Evolutionary conservation across 2,888 invertebrate genomes (phyloP), one percentile per base, ranked within the genome.

Genomic region (Andrena flavipes): DNA sequence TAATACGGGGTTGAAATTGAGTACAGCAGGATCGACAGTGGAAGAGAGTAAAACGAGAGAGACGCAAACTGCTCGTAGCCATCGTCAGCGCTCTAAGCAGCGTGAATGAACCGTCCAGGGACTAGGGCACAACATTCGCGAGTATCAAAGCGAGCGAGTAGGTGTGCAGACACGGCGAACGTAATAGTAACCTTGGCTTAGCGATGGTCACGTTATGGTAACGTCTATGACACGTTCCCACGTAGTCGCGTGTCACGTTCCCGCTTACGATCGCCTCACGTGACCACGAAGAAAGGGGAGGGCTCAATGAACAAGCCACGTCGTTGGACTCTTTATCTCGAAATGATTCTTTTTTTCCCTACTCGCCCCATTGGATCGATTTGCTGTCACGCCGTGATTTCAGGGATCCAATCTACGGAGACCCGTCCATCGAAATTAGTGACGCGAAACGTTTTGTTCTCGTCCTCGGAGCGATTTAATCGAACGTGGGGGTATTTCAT

Each of bases 151-250:
- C 91, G 91, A 88, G 87, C 88, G 91, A 90, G 91, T 91, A 90
- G 91, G 90, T 90, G 91, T 91, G 89, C 88, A 89, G 88, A 90
- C 89, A 87, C 88, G 88, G 87, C 89, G 89, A 91, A 90, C 91
- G 92, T 93, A 93, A 93, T 93, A 93, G 93, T 93, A 93, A 92
- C 93, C 93, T 93, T 93, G 93, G 91, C 90, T 88, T 82, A 82
- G 88, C 88, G 84, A 88, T 88, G 88, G 87, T 88, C 88, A 84
- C 86, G 87, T 88, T 88, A 88, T 88, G 87, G 84, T 81, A 90
- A 91, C 92, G 93, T 91, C 92, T 92, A 92, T 92, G 91, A 91
- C 92, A 92, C 92, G 91, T 91, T 88, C 87, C 88, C 87, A 79
- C 82, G 76, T 85, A 86, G 85, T 87, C 86, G 85, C 84, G 87